Conservation (phyloP, 1,140 invertebrate species). For the Conus betulinus region DNA sequence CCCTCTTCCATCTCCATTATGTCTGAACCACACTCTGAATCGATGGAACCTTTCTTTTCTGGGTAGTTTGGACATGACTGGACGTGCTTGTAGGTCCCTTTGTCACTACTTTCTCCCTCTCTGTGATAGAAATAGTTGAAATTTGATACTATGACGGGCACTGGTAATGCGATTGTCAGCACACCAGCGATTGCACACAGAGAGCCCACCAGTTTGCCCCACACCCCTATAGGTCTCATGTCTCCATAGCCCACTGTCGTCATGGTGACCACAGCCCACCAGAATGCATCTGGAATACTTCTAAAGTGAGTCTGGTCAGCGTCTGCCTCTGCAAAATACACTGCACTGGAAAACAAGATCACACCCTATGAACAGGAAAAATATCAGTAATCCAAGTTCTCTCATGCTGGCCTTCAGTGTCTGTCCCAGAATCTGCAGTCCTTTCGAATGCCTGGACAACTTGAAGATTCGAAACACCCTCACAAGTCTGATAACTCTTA, state of each 20-base stretch:
- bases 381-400: constrained; percentile 99
- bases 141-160: constrained; percentile 99
- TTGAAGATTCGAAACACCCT: constrained; percentile 77
- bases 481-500: constrained; percentile 76
- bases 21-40: constrained; percentile 93
- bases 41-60: constrained; percentile 67
- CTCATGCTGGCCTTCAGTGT: constrained; percentile 99
- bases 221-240: constrained; percentile 97
- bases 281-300: constrained; percentile 87
- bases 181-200: constrained; percentile 99
- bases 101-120: constrained; percentile 91
- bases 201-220: constrained; percentile 99
- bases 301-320: constrained; percentile 97
- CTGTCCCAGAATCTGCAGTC: constrained; percentile 80
- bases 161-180: constrained; percentile 85
- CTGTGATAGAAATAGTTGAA: constrained; percentile 99
- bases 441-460: constrained; percentile 77
- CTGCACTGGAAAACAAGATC: constrained; percentile 97
- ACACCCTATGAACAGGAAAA: constrained; percentile 98
- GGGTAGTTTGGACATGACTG: constrained; percentile 74
- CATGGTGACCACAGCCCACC: constrained; percentile 94
- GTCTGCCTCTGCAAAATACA: constrained; percentile 99
- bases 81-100: constrained; percentile 71
- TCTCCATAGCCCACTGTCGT: constrained; percentile 98
- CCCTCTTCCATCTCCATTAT: constrained; percentile 96